Conservation (phyloP, 2,888 invertebrate species). For the Drosophila melanocephala region DNA sequence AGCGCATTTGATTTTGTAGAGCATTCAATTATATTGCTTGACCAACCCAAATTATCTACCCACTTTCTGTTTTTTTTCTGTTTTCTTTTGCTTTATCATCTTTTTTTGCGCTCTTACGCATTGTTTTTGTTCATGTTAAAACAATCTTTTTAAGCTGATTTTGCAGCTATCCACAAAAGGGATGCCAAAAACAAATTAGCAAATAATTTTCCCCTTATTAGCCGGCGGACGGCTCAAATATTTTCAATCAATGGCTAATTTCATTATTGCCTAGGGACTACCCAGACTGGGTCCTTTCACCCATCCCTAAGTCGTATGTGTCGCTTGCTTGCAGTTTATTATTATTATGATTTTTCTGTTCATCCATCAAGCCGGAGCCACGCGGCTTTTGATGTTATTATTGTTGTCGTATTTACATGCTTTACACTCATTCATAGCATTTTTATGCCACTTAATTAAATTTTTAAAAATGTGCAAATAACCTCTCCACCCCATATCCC, state of each 20-base stretch:
- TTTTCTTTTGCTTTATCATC: constrained; percentile 56
- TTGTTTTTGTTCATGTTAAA: constrained; percentile 46
- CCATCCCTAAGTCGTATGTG: constrained; percentile 18
- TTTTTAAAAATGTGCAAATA: constrained; percentile 62
- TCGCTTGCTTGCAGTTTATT: constrained; percentile 58
- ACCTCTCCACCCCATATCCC: constrained; percentile 1
- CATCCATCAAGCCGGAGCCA: constrained; percentile 49
- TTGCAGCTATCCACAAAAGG: constrained; percentile 33
- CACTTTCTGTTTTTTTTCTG: constrained; percentile 21
- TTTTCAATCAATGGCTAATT: constrained; percentile 64
- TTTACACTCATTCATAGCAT: constrained; percentile 52
- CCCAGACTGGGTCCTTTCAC: neutral
- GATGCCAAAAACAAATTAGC: constrained; percentile 65
- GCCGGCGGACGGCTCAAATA: constrained; percentile 50
- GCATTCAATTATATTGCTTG: constrained; percentile 13
- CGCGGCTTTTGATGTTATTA: constrained; percentile 22
- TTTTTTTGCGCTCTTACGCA: constrained; percentile 33
- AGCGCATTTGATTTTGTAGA: constrained; percentile 15
- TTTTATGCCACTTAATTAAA: constrained; percentile 68
- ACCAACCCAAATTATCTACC: constrained; percentile 15
- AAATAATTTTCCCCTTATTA: constrained; percentile 74
- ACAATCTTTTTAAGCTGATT: constrained; percentile 71
- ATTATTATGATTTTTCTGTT: constrained; percentile 48
- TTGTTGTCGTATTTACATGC: constrained; percentile 36
- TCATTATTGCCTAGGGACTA: constrained; percentile 2